A percentile compares a stretch with the other conserved stretches of the same genome.
phyloP scores from a whole-genome alignment of 1,140 invertebrate species.

The Macrobrachium rosenbergii region DNA sequence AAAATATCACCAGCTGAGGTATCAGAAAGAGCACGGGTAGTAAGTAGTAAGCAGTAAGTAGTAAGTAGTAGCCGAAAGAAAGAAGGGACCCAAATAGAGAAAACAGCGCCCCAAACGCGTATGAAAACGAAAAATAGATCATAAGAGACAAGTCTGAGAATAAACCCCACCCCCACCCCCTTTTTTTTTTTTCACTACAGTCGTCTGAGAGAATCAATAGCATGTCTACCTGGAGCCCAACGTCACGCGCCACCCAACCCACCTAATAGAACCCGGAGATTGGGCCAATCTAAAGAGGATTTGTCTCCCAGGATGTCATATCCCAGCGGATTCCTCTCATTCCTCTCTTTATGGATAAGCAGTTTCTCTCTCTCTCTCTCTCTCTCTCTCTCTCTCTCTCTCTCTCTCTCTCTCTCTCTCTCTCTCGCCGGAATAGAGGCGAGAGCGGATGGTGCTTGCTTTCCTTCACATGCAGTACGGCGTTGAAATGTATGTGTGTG shows the following conservation, averaged over 20 bases:
- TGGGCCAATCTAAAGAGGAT: conserved; percentile 48
- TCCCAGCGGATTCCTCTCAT: conserved; percentile 17
- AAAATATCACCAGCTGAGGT: too few relatives aligned
- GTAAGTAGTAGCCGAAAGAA: too few relatives aligned
- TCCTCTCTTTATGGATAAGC: conserved; percentile 2
- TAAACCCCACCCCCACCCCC: too few relatives aligned
- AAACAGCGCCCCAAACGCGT: too few relatives aligned
- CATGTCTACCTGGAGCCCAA: background rate
- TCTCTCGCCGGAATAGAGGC: background rate
- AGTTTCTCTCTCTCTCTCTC: background rate
- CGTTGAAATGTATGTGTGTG: too few relatives aligned
- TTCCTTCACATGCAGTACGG: too few relatives aligned
- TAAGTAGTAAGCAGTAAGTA: too few relatives aligned
- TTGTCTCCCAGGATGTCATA: conserved; percentile 45
- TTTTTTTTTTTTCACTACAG: background rate
- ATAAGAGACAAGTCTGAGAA: too few relatives aligned
- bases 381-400: conserved; percentile 19
- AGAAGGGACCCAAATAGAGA: too few relatives aligned
- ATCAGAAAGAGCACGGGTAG: too few relatives aligned
- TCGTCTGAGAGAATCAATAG: background rate
- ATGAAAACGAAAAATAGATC: too few relatives aligned
- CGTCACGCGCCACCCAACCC: conserved; percentile 5
- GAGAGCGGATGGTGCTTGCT: too few relatives aligned
- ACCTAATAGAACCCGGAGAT: conserved; percentile 39
- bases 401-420: conserved; percentile 24